Base-by-base conservation (phyloP, 1,140 invertebrate genomes). In the Stegodyphus dumicola region DNA sequence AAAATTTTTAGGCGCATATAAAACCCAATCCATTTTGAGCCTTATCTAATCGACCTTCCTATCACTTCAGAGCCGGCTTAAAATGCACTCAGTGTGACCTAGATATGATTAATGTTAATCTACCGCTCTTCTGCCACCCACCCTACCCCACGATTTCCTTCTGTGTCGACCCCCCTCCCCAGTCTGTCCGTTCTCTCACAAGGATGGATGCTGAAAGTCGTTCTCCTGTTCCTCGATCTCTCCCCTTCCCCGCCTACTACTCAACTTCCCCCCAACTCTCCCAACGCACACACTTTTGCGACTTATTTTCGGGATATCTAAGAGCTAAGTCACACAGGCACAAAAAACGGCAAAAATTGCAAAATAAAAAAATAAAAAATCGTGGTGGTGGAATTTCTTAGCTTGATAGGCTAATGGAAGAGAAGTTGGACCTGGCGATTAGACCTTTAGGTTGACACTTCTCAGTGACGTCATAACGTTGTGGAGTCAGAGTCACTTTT, bases 71-170 rank as follows among this genome's bases (percentile, higher is more conserved):
- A 56, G 33, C 70, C 70, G 71, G 80, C 80, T 83, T 83, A 77
- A 85, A 85, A 85, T 60, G 83, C 85, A 66, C 70, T 79, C 71
- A 74, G 48, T 86, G 77, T 86, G 85, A 86, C 85, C 85, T 70
- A 79, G 85, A 86, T 86, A 86, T 86, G 85, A 86, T 86, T 86
- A 86, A 86, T 86, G 85, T 86, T 86, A 86, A 86, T 86, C 85
- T 86, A 70, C 52, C 70, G 60, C 53, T 74, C 71, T 67, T 85
- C 71, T 48, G n/a, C 17, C 13, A 64, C 33, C 56, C 49, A 17
- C 51, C 11, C 52, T n/a, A 5, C 17, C 7, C 52, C 6, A 51
- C 7, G 48, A 17, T 56, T 60, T 75, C 15, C 49, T n/a, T 75
- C 73, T 33, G 18, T 48, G 51, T 33, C 69, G 10, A 18, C 69